A percentile compares a stretch with the other conserved stretches of the same genome.
phyloP scores from a whole-genome alignment of 2,113 vertebrate species.

The Poecilia latipinna region DNA sequence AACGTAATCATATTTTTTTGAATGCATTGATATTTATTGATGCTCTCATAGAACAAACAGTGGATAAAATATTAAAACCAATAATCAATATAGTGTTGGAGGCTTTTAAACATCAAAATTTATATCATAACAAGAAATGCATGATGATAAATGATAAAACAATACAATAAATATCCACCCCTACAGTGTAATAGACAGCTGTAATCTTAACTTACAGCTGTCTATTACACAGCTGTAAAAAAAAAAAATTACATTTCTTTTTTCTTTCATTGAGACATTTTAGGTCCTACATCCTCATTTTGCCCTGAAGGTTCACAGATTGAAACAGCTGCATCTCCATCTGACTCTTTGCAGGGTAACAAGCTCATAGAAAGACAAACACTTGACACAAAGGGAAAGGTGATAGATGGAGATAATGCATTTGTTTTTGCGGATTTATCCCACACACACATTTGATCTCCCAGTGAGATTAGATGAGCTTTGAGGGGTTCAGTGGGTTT shows the following conservation, averaged over 20 bases:
- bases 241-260: not conserved
- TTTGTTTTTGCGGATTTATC: conserved; percentile 36
- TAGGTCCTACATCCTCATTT: conserved; percentile 8
- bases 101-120: too few species aligned
- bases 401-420: conserved; percentile 15
- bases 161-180: too few species aligned
- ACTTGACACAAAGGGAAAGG: conserved; percentile 8
- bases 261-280: too few species aligned
- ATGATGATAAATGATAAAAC: too few species aligned
- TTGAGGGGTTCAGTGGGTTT: not conserved
- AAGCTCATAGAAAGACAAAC: not conserved
- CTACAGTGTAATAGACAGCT: not conserved
- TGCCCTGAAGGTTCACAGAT: conserved; percentile 27
- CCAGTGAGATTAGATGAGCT: conserved; percentile 16
- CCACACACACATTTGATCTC: conserved; percentile 10
- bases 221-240: too few species aligned
- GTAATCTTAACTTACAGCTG: not conserved
- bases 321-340: conserved; percentile 18
- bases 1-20: too few species aligned
- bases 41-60: too few species aligned
- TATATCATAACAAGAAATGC: too few species aligned
- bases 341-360: conserved; percentile 3
- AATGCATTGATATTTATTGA: too few species aligned
- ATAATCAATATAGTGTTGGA: too few species aligned
- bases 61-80: too few species aligned